phyloP scores from a whole-genome alignment of 2,113 vertebrate genomes.

The Muscicapa adusta region DNA sequence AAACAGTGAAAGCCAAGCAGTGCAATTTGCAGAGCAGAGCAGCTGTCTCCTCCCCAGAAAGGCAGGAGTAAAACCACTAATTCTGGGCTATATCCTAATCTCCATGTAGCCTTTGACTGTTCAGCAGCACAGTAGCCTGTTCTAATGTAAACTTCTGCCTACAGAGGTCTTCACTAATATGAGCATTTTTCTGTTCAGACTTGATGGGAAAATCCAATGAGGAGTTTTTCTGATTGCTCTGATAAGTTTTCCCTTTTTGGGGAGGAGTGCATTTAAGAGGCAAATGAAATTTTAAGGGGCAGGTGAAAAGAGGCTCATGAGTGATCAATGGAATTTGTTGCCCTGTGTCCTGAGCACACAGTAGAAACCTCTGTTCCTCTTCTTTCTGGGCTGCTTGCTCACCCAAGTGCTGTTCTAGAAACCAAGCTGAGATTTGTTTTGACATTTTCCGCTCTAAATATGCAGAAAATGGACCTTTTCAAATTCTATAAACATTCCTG shows the following conservation, averaged over 20 bases:
- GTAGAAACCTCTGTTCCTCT: neutral
- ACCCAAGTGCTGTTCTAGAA: neutral
- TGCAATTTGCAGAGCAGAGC: neutral
- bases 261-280: neutral
- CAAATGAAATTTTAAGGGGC: neutral
- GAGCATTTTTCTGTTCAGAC: neutral
- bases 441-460: slow-evolving; percentile 16
- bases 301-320: neutral
- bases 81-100: neutral
- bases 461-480: slow-evolving; percentile 39
- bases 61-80: neutral
- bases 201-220: neutral
- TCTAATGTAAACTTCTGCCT: neutral
- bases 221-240: neutral
- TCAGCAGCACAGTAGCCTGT: neutral
- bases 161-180: neutral
- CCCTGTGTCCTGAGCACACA: neutral
- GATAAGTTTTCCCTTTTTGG: neutral
- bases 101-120: neutral
- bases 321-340: neutral
- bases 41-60: neutral
- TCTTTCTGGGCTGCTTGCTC: neutral
- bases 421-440: slow-evolving; percentile 27
- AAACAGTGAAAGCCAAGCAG: neutral
- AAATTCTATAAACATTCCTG: neutral